Percentiles rank a stretch among this genome's conserved stretches.
Evolutionary conservation across 2,888 invertebrate genomes (phyloP).

Genomic region (Endotricha flammealis): DNA sequence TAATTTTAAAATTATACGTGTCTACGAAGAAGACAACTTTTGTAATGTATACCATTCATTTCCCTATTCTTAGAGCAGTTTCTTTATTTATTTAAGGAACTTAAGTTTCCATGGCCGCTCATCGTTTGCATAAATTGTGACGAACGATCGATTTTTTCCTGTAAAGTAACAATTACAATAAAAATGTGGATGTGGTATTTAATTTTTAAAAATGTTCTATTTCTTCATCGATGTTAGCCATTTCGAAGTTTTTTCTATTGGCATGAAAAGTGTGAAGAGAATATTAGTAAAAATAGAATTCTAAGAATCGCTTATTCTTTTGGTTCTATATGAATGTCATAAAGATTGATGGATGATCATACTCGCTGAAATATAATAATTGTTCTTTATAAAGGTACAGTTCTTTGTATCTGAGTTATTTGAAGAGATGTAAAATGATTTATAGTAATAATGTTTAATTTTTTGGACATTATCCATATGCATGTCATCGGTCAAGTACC

Average conservation of each 20-base stretch:
- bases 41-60: too few relatives aligned
- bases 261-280: too few relatives aligned
- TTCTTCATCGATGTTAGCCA: too few relatives aligned
- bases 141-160: neutral
- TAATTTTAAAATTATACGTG: too few relatives aligned
- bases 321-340: too few relatives aligned
- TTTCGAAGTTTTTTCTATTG: too few relatives aligned
- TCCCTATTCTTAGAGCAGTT: too few relatives aligned
- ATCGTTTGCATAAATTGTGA: conserved; percentile 47
- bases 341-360: conserved; percentile 28
- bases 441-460: neutral
- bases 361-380: conserved; percentile 15
- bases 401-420: neutral
- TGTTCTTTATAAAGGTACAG: neutral
- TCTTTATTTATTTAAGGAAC: too few relatives aligned
- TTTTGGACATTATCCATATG: neutral
- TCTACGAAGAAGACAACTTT: too few relatives aligned
- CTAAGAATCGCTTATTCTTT: too few relatives aligned
- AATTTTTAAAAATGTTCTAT: too few relatives aligned
- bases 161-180: neutral
- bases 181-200: neutral
- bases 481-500: neutral
- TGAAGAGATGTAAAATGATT: neutral
- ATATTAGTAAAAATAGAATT: too few relatives aligned
- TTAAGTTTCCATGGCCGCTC: conserved; percentile 36